A percentile compares a stretch with the other conserved stretches of the same genome.
Conservation (phyloP, 2,113 vertebrate genomes). For the Hyperoodon ampullatus region DNA sequence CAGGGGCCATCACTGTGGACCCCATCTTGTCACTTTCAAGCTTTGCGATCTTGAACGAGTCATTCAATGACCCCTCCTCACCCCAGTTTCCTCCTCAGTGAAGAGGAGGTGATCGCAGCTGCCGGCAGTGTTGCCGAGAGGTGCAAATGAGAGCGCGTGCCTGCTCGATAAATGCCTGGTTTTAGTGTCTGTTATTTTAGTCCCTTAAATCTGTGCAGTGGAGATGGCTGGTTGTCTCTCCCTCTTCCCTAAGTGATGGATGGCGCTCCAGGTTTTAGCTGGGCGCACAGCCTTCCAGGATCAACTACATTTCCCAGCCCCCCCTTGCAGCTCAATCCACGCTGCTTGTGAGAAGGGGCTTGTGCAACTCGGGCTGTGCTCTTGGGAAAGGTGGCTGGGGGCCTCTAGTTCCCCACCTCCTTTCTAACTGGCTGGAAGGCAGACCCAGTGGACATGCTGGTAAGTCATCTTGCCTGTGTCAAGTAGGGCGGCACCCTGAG, state of each 20-base stretch:
- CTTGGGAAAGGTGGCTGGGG: not conserved
- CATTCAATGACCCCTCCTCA: too few relatives aligned
- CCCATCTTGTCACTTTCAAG: not conserved
- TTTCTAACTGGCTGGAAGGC: not conserved
- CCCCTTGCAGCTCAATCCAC: not conserved
- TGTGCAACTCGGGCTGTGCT: not conserved
- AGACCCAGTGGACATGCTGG: not conserved
- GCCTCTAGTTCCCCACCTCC: not conserved
- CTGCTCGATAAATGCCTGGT: not conserved
- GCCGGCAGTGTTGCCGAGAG: not conserved
- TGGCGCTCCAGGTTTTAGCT: not conserved
- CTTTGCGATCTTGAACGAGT: not conserved
- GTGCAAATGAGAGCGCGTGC: not conserved
- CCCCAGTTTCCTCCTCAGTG: not conserved
- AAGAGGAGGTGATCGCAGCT: too few relatives aligned
- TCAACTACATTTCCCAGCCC: not conserved
- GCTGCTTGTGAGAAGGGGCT: accelerated
- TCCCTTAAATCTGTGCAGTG: not conserved
- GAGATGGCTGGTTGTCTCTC: not conserved
- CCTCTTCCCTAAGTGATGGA: not conserved
- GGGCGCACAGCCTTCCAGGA: not conserved
- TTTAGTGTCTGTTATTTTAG: not conserved
- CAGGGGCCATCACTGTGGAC: not conserved
- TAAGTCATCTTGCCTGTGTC: not conserved
- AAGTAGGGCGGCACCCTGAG: not conserved